Evolutionary conservation across 2,113 vertebrate species (phyloP).

Genomic region (Odontophorus gujanensis): DNA sequence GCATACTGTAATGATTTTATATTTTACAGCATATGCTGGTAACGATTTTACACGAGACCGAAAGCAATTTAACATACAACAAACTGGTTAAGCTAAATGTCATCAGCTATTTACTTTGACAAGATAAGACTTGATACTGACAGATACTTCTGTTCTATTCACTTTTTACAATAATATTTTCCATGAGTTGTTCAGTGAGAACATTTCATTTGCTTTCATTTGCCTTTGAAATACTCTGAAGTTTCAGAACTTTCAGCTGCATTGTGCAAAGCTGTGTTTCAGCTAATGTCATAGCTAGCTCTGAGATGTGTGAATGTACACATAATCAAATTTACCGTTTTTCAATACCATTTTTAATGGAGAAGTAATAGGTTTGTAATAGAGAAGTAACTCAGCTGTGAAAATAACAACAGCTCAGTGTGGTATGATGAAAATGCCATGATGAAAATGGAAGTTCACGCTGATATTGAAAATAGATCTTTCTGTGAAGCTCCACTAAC

Average conservation of each 20-base stretch:
- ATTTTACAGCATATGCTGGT: background rate
- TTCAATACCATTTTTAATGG: background rate
- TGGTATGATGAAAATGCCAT: background rate
- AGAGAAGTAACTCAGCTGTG: background rate
- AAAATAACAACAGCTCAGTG: background rate
- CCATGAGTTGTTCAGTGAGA: background rate
- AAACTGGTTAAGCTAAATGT: background rate
- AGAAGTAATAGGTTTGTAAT: background rate
- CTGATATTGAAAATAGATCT: background rate
- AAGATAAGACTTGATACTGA: background rate
- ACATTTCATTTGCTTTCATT: background rate
- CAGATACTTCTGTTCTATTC: background rate
- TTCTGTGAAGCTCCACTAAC: background rate
- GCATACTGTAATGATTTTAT: background rate
- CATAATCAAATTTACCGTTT: background rate
- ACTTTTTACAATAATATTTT: conserved; percentile 19
- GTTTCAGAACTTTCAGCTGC: background rate
- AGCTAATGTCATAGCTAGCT: background rate
- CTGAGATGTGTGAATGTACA: background rate
- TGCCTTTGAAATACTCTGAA: background rate
- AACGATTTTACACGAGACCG: background rate
- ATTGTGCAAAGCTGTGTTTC: background rate
- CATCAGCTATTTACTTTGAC: background rate
- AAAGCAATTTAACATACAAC: background rate
- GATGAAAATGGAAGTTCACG: conserved; percentile 5